A percentile compares a stretch with the other conserved stretches of the same genome.
Evolutionary conservation across 37 sponge, comb jelly and placozoan genomes (phyloP).

Genomic region (Bolinopsis microptera): DNA sequence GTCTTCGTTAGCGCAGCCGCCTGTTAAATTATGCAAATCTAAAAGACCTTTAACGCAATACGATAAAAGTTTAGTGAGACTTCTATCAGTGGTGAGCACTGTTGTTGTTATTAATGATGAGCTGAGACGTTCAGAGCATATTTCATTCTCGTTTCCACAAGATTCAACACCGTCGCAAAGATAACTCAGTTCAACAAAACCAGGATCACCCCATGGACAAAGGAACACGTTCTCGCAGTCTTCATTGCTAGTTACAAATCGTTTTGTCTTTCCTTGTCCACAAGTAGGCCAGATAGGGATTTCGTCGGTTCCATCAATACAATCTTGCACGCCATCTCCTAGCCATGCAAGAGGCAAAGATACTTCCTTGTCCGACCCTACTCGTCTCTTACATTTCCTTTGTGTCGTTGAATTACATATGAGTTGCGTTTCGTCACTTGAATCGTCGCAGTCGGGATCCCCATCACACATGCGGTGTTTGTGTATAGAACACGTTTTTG

Average conservation of each 20-base stretch:
- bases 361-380: background rate
- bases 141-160: background rate
- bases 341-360: background rate
- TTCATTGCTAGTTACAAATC: background rate
- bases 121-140: background rate
- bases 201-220: background rate
- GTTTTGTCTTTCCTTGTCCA: background rate
- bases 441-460: background rate
- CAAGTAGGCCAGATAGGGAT: background rate
- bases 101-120: background rate
- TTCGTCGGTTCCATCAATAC: background rate
- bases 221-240: background rate
- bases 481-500: background rate
- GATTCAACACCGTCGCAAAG: background rate
- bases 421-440: background rate
- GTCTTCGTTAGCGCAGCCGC: background rate
- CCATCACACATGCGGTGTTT: background rate
- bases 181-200: background rate
- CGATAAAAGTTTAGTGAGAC: background rate
- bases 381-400: background rate
- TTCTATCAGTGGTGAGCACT: background rate
- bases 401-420: background rate
- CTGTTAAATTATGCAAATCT: background rate
- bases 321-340: background rate
- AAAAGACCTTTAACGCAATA: background rate